These are phyloP conservation scores for Polyommatus icarus DNA, from an alignment of 2,888 invertebrate genomes.

Conservation along the genomic window DNA sequence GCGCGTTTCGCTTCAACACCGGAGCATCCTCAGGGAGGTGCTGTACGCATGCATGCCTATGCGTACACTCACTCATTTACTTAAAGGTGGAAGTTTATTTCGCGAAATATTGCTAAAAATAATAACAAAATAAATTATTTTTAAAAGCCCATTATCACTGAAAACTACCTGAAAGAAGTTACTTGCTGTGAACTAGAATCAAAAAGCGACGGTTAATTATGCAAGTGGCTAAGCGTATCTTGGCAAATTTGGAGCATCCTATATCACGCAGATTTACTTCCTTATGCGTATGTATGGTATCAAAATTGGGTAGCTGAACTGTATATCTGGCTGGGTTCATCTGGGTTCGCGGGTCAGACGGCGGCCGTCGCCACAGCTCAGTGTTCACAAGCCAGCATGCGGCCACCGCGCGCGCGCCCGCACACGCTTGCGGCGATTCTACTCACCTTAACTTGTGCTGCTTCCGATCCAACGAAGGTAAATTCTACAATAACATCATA, in stretches of 20 bases:
- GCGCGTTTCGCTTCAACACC: too few relatives aligned
- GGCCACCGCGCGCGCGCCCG: constrained; percentile 50
- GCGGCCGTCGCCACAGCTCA: constrained; percentile 55
- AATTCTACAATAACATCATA: background rate
- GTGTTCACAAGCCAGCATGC: constrained; percentile 64
- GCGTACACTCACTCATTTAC: too few relatives aligned
- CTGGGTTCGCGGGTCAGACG: constrained; percentile 68
- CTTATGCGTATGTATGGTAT: constrained; percentile 60
- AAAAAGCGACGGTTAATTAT: background rate
- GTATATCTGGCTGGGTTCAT: constrained; percentile 70
- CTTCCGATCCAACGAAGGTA: constrained; percentile 36
- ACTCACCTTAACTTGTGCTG: constrained; percentile 33
- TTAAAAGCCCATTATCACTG: background rate
- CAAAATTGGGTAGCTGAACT: constrained; percentile 77
- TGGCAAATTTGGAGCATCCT: constrained; percentile 39
- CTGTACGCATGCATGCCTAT: too few relatives aligned
- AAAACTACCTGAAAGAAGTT: background rate
- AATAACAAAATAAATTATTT: too few relatives aligned
- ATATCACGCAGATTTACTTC: constrained; percentile 51
- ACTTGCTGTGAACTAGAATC: background rate
- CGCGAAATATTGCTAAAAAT: too few relatives aligned
- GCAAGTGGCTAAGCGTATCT: constrained; percentile 26
- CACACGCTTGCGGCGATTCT: constrained; percentile 37
- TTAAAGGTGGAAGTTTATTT: too few relatives aligned
- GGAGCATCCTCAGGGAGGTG: too few relatives aligned